Evolutionary conservation across 2,113 vertebrate genomes (phyloP).

Genomic region (Tragelaphus strepsiceros): DNA sequence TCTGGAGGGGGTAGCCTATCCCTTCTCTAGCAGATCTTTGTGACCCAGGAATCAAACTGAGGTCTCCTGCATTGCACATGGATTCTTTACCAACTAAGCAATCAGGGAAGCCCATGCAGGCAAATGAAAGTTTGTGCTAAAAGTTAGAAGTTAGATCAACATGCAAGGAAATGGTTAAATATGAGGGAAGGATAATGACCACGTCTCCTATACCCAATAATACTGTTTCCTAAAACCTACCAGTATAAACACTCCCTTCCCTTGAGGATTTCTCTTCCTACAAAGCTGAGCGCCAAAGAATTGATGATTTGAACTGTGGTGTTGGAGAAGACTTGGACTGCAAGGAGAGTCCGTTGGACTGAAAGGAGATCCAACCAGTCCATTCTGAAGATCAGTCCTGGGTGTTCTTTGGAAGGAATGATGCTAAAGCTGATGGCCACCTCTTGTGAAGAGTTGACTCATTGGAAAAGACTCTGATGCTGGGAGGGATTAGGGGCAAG

Average conservation of each 20-base stretch:
- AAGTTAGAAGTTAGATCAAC: neutral
- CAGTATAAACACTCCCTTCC: neutral
- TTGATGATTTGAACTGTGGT: too few relatives aligned
- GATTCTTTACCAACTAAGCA: neutral
- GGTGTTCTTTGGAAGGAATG: too few relatives aligned
- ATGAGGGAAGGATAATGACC: rapidly evolving
- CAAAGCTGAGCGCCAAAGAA: too few relatives aligned
- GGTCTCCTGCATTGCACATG: neutral
- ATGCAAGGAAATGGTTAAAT: neutral
- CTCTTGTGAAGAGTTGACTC: too few relatives aligned
- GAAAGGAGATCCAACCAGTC: too few relatives aligned
- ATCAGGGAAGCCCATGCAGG: neutral
- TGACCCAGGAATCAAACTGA: neutral
- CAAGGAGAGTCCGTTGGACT: too few relatives aligned
- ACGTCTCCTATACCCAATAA: neutral
- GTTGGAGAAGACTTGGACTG: too few relatives aligned
- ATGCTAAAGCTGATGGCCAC: too few relatives aligned
- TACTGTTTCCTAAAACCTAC: neutral
- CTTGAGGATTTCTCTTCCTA: neutral
- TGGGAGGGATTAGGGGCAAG: too few relatives aligned
- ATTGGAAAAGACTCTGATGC: too few relatives aligned
- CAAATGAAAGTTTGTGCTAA: neutral
- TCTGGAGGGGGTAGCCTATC: neutral
- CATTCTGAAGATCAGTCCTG: too few relatives aligned
- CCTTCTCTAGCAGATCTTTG: neutral